Evolutionary conservation across 2,797 vertebrate species (phyloP).

Genomic region (Danio albolineatus): DNA sequence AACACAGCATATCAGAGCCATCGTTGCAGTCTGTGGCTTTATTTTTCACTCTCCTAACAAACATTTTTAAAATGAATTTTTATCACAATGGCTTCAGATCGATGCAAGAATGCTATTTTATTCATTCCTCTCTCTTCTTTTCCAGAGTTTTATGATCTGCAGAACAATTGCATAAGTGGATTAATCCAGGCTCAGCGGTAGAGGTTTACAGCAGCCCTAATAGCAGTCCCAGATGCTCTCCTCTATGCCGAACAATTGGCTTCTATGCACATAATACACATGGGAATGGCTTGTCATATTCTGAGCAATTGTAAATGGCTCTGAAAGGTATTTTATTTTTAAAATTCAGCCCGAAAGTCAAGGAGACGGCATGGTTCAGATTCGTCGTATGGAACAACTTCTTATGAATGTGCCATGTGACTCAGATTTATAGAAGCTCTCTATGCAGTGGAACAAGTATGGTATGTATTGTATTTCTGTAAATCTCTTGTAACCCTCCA

Average conservation of each 20-base stretch:
- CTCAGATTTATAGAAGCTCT: slow-evolving; percentile 21
- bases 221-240: slow-evolving; percentile 41
- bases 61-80: neutral
- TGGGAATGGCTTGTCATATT: neutral
- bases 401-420: slow-evolving; percentile 7
- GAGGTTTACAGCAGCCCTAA: slow-evolving; percentile 46
- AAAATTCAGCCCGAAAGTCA: neutral
- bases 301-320: neutral
- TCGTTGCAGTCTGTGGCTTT: neutral
- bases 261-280: slow-evolving; percentile 8
- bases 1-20: neutral
- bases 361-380: neutral
- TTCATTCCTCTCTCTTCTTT: slow-evolving; percentile 25
- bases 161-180: slow-evolving; percentile 54
- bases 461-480: neutral
- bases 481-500: slow-evolving; percentile 47
- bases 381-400: neutral
- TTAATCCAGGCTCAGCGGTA: slow-evolving; percentile 36
- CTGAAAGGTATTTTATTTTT: slow-evolving; percentile 4
- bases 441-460: neutral
- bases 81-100: slow-evolving; percentile 17
- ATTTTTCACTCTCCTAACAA: slow-evolving; percentile 1
- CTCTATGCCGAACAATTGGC: slow-evolving; percentile 40
- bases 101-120: slow-evolving; percentile 24
- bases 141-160: slow-evolving; percentile 46